Conservation (phyloP, 2,888 invertebrate species). For the Diaprepes abbreviatus region DNA sequence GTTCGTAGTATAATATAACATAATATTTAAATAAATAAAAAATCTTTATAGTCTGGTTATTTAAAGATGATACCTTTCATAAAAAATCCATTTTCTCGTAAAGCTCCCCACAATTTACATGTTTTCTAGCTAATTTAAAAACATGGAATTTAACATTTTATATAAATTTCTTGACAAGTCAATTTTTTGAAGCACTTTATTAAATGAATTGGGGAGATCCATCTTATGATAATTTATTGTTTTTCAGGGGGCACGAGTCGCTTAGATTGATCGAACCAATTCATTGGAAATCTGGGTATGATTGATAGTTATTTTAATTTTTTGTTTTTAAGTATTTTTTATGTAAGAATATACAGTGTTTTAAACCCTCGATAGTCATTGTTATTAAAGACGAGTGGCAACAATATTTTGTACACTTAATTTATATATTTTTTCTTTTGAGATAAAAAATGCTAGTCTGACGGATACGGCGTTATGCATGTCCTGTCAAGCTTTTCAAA, state of each 20-base stretch:
- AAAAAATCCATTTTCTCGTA: background rate
- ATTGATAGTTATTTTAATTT: too few relatives aligned
- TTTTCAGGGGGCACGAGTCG: slow-evolving; percentile 54
- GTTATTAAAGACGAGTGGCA: too few relatives aligned
- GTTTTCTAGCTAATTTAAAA: background rate
- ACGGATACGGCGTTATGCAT: too few relatives aligned
- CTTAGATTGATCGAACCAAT: slow-evolving; percentile 57
- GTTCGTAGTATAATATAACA: too few relatives aligned
- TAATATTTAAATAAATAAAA: too few relatives aligned
- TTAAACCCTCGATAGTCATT: too few relatives aligned
- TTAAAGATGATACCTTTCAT: background rate
- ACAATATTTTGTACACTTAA: too few relatives aligned
- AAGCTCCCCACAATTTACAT: background rate
- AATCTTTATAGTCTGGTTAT: background rate
- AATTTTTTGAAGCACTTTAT: slow-evolving; percentile 6
- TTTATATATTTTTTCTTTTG: too few relatives aligned
- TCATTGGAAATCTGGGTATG: slow-evolving; percentile 57
- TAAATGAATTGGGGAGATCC: slow-evolving; percentile 4
- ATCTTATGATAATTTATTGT: slow-evolving; percentile 29
- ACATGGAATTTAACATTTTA: background rate
- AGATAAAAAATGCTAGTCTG: too few relatives aligned
- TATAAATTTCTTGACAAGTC: background rate
- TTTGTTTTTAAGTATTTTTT: too few relatives aligned
- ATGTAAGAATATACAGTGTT: too few relatives aligned
- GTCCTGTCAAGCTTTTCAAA: too few relatives aligned